Evolutionary conservation across 2,888 invertebrate genomes (phyloP).

Genomic region (Scrobipalpa costella): DNA sequence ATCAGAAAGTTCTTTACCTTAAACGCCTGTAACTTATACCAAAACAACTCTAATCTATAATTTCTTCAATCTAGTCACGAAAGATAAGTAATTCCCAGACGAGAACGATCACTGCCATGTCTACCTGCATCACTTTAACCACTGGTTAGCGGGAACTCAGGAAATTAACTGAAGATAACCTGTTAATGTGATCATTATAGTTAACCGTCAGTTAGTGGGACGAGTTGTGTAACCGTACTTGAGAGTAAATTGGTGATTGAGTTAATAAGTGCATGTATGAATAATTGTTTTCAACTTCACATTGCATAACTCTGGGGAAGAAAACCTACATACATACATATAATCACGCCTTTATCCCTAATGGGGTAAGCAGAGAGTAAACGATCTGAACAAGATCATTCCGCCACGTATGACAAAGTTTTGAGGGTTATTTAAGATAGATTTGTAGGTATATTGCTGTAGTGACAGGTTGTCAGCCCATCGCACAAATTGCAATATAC

Average conservation of each 20-base stretch:
- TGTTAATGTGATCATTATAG: constrained; percentile 15
- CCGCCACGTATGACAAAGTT: too few species aligned
- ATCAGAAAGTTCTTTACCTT: neutral
- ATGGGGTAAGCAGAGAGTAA: too few species aligned
- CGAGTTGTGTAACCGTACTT: neutral
- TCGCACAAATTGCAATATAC: too few species aligned
- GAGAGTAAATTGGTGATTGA: neutral
- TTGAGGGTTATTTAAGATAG: too few species aligned
- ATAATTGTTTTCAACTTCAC: neutral
- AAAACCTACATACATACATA: neutral
- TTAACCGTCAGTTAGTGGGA: constrained; percentile 2
- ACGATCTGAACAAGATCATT: too few species aligned
- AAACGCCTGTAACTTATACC: neutral
- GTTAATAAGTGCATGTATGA: neutral
- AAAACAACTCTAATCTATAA: neutral
- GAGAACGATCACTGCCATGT: neutral
- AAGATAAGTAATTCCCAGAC: constrained; percentile 13
- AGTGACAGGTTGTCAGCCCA: too few species aligned
- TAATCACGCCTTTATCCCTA: too few species aligned
- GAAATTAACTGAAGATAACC: constrained; percentile 9
- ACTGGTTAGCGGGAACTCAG: constrained; percentile 11
- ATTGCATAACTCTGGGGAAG: too few species aligned
- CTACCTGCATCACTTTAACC: neutral
- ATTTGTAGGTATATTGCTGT: too few species aligned
- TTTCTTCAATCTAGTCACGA: constrained; percentile 9